Evolutionary conservation across 1,140 invertebrate genomes (phyloP), one percentile per base, ranked within the genome.

Genomic region (Stegodyphus dumicola): DNA sequence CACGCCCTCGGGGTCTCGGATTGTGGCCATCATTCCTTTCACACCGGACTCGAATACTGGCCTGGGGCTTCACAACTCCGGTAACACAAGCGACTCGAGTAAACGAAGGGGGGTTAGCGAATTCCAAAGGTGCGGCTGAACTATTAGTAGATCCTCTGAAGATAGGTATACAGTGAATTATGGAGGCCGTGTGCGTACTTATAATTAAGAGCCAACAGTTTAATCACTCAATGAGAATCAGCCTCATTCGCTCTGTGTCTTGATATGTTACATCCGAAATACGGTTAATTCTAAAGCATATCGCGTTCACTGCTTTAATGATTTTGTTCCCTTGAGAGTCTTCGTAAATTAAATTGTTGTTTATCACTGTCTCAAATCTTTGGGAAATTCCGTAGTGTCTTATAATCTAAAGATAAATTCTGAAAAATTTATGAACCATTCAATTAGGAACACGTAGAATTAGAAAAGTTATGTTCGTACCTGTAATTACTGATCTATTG

Each of bases 161-260:
- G 79, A 83, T 83, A 75, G 54, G 74, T 70, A 17, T 52, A 65
- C 51, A 83, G 79, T 83, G 79, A 83, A 66, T 75, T 83, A 83
- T 83, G 79, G 79, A 64, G 60, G 69, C 54, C 15, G 53, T 48
- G 6, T 11, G 56, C 15, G 15, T 60, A 15, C 9, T 60, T 15
- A 60, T 60, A 60, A 60, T 60, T 60, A 60, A 60, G 56, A 9
- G 13, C 51, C 69, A 51, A 13, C 69, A 13, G 33, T 11, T 71
- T 71, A 33, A 18, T 71, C 69, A 10, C 7, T 15, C 69, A 71
- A 49, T 48, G 69, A 52, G 6, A 18, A 71, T 18, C n/a, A 71
- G 33, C 13, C 33, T 10, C 49, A 49, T 71, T 71, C 33, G 1
- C 56, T 60, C 9, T 60, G 33, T 33, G 33, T 33, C 33, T 33